Base-by-base conservation (phyloP, 2,888 invertebrate species). In the Conistra vaccinii region DNA sequence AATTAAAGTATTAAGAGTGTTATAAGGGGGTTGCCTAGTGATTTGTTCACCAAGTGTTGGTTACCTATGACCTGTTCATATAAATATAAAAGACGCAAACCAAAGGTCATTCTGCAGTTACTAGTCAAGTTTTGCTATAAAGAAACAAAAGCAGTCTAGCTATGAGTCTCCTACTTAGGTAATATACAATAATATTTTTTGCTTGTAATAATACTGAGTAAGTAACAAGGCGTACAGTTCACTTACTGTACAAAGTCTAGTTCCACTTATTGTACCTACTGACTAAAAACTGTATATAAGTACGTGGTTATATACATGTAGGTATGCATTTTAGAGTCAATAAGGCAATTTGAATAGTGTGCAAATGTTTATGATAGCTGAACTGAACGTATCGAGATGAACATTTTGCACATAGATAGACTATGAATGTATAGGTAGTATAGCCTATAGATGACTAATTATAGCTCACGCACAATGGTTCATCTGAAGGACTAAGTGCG, bases 201-300 rank as follows among this genome's bases (percentile, higher is more conserved):
- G 53, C 29, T 6, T 32, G 75, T 62, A 17, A 79, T 51, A 51
- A 23, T 26, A 75, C 29, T 57, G 75, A 81, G 75, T 55, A 53
- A 81, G 75, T 55, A 53, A 75, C 29, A 39, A 23, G 5, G 29
- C 20, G 29, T 29, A 55, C n/a, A 39, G 76, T 81, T 2, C 39
- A 81, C 26, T 48, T 57, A 51, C 42, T 23, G 76, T 76, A 10
- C 76, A 77, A 77, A 77, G 76, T 76, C 76, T 81, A 81, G 26
- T 32, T 39, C 60, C 14, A 80, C 17, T 5, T 80, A 61, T 14
- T 60, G 14, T 73, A 57, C n/a, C n/a, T n/a, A n/a, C 20, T 23
- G 17, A 57, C 29, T 39, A 57, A 74, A 48, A 78, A 57, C 4
- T n/a, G 17, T 14, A 35, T 35, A 48, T 4, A 39, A 14, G 23